A percentile compares a stretch with the other conserved stretches of the same genome.
Evolutionary conservation across 2,113 vertebrate genomes (phyloP).

Genomic region (Phalacrocorax carbo): DNA sequence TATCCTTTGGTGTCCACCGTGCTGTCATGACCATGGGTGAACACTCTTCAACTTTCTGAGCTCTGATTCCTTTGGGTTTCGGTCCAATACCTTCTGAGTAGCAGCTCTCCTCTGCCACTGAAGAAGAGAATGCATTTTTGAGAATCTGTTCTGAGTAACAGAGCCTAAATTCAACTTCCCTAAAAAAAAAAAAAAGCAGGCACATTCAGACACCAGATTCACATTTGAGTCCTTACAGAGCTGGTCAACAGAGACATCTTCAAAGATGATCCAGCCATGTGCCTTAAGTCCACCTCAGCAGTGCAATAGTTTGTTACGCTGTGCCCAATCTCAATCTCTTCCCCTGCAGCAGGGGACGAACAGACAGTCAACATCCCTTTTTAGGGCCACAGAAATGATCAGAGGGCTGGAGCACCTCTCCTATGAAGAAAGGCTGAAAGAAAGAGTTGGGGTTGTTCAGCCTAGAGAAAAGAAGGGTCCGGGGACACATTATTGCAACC

Average conservation of each 20-base stretch:
- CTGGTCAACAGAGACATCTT: not conserved
- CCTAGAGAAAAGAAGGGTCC: not conserved
- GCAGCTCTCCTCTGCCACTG: not conserved
- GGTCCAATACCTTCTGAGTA: not conserved
- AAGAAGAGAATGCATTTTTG: not conserved
- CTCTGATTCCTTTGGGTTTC: not conserved
- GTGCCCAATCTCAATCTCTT: not conserved
- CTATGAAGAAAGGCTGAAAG: not conserved
- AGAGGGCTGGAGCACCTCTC: not conserved
- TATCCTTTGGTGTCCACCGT: not conserved
- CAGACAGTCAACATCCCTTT: not conserved
- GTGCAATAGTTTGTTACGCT: not conserved
- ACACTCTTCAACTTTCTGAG: not conserved
- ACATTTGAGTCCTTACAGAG: not conserved
- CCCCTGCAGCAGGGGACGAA: not conserved
- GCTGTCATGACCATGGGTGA: not conserved
- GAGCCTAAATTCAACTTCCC: not conserved
- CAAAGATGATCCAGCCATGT: not conserved
- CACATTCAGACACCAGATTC: not conserved
- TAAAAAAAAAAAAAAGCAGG: not conserved
- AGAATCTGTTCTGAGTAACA: not conserved
- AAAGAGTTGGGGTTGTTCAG: not conserved
- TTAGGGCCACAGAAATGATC: not conserved
- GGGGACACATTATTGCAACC: accelerated
- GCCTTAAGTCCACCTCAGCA: not conserved